These are phyloP conservation scores for Oryzias javanicus DNA, from an alignment of 2,113 vertebrate species.

Conservation along the genomic window DNA sequence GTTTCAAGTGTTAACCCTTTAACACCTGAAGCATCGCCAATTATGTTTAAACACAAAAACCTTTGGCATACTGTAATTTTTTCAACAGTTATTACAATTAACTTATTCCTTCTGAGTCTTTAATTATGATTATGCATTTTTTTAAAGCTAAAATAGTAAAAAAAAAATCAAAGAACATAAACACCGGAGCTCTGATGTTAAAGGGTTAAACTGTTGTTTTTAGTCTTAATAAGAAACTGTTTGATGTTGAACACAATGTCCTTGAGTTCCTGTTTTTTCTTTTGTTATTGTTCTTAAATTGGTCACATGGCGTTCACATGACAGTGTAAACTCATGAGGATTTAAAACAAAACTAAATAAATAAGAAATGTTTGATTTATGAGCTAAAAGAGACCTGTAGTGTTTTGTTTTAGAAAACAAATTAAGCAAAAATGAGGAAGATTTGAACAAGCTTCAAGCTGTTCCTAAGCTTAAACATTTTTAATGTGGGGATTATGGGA, in stretches of 20 bases:
- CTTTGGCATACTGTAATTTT: too few species aligned
- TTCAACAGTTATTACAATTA: too few species aligned
- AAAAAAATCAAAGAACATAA: too few species aligned
- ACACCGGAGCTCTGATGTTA: neutral
- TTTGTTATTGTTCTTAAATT: neutral
- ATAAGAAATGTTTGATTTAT: neutral
- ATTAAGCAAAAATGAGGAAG: too few species aligned
- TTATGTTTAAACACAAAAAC: too few species aligned
- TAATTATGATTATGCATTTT: too few species aligned
- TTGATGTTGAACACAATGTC: slow-evolving; percentile 5
- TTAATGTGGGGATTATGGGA: neutral
- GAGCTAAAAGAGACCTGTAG: neutral
- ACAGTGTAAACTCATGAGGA: neutral
- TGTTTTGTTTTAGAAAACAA: neutral
- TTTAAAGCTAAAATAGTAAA: too few species aligned
- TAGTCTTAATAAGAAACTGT: slow-evolving; percentile 7
- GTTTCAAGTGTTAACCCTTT: too few species aligned
- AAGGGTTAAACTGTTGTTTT: neutral
- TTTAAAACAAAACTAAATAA: neutral
- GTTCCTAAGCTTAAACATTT: too few species aligned
- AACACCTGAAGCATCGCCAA: too few species aligned
- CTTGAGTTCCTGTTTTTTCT: neutral
- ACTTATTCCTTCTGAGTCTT: too few species aligned
- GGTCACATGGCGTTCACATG: neutral
- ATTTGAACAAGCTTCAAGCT: too few species aligned